Evolutionary conservation across 2,113 vertebrate species (phyloP).

Genomic region (Galemys pyrenaicus): DNA sequence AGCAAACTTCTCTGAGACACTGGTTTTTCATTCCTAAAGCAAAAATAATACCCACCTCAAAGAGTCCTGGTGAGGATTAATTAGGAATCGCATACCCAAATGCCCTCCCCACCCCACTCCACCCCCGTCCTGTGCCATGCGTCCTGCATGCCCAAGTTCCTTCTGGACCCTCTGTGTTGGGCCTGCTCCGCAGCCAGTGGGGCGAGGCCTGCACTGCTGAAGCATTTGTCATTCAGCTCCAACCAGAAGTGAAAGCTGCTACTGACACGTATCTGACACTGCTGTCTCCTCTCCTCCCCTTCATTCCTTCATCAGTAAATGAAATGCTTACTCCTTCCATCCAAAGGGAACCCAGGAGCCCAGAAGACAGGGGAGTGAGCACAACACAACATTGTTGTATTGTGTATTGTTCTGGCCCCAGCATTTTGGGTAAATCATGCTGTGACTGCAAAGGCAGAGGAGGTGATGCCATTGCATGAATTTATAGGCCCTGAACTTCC

Average conservation of each 20-base stretch:
- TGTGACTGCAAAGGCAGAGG: not conserved
- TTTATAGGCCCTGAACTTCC: not conserved
- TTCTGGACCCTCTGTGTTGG: not conserved
- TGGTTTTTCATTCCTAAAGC: not conserved
- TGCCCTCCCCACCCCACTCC: too few relatives aligned
- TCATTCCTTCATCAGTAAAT: not conserved
- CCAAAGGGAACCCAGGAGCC: not conserved
- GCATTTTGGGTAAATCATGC: not conserved
- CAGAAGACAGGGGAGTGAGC: not conserved
- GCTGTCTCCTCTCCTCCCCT: not conserved
- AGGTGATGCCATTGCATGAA: not conserved
- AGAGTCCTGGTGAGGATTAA: not conserved
- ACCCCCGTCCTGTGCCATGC: accelerated
- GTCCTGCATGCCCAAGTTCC: accelerated
- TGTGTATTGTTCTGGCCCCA: not conserved
- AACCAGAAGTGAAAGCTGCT: too few relatives aligned
- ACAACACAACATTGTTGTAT: too few relatives aligned
- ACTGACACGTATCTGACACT: not conserved
- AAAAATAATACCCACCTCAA: not conserved
- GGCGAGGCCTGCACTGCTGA: not conserved
- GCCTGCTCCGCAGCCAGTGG: too few relatives aligned
- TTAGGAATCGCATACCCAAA: not conserved
- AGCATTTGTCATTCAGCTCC: too few relatives aligned
- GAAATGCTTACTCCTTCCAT: not conserved
- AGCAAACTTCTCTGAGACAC: not conserved